Percentiles rank a stretch among this genome's conserved stretches.
Evolutionary conservation across 2,888 invertebrate genomes (phyloP).

Genomic region (Melipona bicolor): DNA sequence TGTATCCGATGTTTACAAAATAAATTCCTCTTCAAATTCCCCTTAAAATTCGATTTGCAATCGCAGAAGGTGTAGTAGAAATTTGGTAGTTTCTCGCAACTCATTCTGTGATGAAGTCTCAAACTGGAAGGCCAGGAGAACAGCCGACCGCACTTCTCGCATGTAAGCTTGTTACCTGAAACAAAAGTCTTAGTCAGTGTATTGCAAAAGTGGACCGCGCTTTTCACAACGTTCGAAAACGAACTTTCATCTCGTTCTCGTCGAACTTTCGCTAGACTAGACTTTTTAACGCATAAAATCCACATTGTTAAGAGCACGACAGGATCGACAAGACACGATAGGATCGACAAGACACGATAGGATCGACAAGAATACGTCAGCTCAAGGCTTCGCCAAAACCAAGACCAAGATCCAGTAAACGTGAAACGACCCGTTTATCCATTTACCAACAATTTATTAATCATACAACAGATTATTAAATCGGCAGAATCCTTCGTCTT

Average conservation of each 20-base stretch:
- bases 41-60: slow-evolving; percentile 79
- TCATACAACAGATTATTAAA: not conserved
- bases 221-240: not conserved
- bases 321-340: not conserved
- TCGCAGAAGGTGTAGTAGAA: slow-evolving; percentile 75
- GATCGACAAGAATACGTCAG: too few species aligned
- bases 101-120: slow-evolving; percentile 77
- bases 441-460: slow-evolving; percentile 23
- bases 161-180: slow-evolving; percentile 76
- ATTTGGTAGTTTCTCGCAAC: slow-evolving; percentile 79
- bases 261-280: not conserved
- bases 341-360: not conserved
- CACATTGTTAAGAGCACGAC: not conserved
- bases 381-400: not conserved
- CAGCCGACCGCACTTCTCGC: slow-evolving; percentile 74
- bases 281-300: not conserved
- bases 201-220: not conserved
- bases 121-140: slow-evolving; percentile 79
- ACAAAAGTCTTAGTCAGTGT: slow-evolving; percentile 74
- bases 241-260: not conserved
- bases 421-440: not conserved
- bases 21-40: slow-evolving; percentile 78
- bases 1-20: slow-evolving; percentile 43
- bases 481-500: not conserved
- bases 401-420: not conserved